Evolutionary conservation across 2,113 vertebrate genomes (phyloP).

Genomic region (Prochilodus magdalenae): DNA sequence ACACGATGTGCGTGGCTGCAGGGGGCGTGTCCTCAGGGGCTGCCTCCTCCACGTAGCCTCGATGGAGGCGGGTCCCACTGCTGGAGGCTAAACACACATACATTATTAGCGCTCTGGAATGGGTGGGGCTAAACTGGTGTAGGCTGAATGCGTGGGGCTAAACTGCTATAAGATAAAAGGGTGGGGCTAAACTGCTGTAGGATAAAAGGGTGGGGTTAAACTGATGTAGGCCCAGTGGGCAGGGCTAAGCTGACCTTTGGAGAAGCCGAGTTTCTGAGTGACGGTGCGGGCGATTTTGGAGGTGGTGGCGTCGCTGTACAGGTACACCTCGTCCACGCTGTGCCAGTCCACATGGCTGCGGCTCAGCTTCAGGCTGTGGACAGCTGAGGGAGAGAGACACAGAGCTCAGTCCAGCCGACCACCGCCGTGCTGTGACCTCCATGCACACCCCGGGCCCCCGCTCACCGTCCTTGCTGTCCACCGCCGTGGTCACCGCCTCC

Average conservation of each 20-base stretch:
- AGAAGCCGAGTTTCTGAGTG: constrained; percentile 93
- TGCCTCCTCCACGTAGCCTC: constrained; percentile 95
- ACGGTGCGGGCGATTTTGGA: constrained; percentile 95
- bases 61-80: constrained; percentile 92
- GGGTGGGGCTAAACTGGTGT: too few species aligned
- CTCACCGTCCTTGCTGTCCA: constrained; percentile 94
- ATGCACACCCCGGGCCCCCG: neutral
- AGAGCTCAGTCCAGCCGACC: neutral
- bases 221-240: too few species aligned
- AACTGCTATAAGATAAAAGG: too few species aligned
- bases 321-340: constrained; percentile 92
- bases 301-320: constrained; percentile 95
- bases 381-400: constrained; percentile 71
- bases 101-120: too few species aligned
- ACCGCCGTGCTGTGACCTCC: neutral
- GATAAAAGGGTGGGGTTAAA: too few species aligned
- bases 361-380: constrained; percentile 90
- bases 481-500: constrained; percentile 82
- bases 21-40: constrained; percentile 91
- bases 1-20: constrained; percentile 93
- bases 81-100: constrained; percentile 83
- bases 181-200: too few species aligned
- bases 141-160: too few species aligned
- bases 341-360: constrained; percentile 96
- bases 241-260: constrained; percentile 82